Conservation (phyloP, 1,140 invertebrate genomes). For the Holcopasites calliopsidis region DNA sequence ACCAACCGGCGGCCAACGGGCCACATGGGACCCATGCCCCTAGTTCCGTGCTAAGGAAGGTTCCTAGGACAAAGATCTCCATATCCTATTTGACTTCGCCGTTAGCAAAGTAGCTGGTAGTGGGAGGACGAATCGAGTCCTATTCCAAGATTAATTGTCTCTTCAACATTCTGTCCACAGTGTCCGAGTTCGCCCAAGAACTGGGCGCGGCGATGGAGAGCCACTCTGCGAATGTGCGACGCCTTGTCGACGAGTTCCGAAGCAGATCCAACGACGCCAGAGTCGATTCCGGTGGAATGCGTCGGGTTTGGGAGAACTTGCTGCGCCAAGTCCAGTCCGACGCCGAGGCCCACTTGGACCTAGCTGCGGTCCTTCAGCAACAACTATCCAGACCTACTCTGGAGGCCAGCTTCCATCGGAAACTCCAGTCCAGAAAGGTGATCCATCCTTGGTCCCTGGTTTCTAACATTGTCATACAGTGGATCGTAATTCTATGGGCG, state of each 20-base stretch:
- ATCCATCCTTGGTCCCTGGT: conserved; percentile 19
- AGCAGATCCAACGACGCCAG: conserved; percentile 92
- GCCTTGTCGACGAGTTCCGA: conserved; percentile 92
- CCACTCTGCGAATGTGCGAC: conserved; percentile 94
- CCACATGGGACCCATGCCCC: too few species aligned
- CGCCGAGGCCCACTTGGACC: conserved; percentile 93
- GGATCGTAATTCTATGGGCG: too few species aligned
- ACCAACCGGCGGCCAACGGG: too few species aligned
- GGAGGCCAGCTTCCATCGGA: conserved; percentile 94
- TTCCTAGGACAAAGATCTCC: too few species aligned
- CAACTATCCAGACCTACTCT: conserved; percentile 91
- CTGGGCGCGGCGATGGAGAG: conserved; percentile 94
- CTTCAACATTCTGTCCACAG: conserved; percentile 79
- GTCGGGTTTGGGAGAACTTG: conserved; percentile 94
- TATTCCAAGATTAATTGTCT: not conserved
- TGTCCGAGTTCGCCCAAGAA: conserved; percentile 96
- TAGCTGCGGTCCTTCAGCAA: conserved; percentile 91
- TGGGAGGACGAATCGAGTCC: too few species aligned
- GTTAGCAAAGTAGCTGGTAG: too few species aligned
- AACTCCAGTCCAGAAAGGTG: conserved; percentile 93
- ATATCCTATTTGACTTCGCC: too few species aligned
- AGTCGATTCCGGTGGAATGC: conserved; percentile 91
- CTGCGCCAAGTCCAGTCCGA: conserved; percentile 96
- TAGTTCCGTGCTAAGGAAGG: too few species aligned
- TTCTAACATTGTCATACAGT: too few species aligned